phyloP scores from a whole-genome alignment of 2,797 vertebrate species.

The Enoplosus armatus region DNA sequence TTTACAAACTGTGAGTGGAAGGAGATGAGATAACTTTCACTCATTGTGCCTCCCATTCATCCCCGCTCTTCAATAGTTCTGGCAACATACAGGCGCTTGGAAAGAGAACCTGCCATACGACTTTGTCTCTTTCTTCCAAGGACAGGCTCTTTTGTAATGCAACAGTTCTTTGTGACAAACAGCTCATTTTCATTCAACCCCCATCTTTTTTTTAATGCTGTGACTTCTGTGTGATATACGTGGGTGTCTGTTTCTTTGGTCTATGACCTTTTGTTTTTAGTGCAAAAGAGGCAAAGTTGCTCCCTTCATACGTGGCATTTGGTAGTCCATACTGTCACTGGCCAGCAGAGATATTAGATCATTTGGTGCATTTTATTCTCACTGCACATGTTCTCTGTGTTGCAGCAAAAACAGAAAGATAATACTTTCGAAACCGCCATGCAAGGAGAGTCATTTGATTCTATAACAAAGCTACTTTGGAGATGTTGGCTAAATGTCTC shows the following conservation, averaged over 20 bases:
- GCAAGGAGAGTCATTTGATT: background rate
- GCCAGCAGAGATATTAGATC: no score
- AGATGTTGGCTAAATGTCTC: background rate
- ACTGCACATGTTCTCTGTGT: background rate
- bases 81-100: constrained; percentile 46
- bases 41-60: constrained; percentile 63
- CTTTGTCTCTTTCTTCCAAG: constrained; percentile 67
- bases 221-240: constrained; percentile 33
- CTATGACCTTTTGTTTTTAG: constrained; percentile 4
- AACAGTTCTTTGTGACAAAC: constrained; percentile 50
- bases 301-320: background rate
- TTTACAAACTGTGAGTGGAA: constrained; percentile 58
- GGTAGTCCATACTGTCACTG: background rate
- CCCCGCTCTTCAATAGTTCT: constrained; percentile 47
- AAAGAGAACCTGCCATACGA: constrained; percentile 43
- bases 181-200: constrained; percentile 54
- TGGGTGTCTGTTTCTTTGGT: background rate
- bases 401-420: background rate
- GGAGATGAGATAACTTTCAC: constrained; percentile 71
- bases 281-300: background rate
- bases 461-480: background rate
- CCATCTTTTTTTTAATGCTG: constrained; percentile 7
- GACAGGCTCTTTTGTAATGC: constrained; percentile 57
- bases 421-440: background rate
- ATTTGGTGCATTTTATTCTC: constrained; percentile 1